phyloP scores from a whole-genome alignment of 2,888 invertebrate genomes.

The Aricia artaxerxes region DNA sequence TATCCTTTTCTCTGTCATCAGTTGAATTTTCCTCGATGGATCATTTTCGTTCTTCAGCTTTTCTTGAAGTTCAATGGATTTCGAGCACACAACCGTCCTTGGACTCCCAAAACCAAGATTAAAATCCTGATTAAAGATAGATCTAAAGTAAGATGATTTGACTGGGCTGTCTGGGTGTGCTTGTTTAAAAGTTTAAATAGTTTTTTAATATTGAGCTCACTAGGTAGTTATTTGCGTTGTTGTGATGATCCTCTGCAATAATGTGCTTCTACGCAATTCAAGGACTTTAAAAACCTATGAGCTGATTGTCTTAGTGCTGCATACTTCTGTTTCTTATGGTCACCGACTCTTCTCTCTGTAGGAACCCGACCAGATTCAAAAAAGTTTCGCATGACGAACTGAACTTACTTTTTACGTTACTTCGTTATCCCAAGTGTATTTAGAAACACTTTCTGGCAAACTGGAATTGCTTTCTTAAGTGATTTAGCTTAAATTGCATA shows the following conservation, averaged over 20 bases:
- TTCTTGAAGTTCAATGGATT: conserved; percentile 18
- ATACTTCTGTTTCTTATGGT: conserved; percentile 16
- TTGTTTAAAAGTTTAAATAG: conserved; percentile 4
- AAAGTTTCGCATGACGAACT: too few relatives aligned
- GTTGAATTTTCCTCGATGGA: conserved; percentile 4
- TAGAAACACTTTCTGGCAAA: too few relatives aligned
- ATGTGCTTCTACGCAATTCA: not conserved
- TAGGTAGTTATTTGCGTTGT: conserved; percentile 18
- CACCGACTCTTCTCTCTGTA: conserved; percentile 8
- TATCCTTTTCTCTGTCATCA: conserved; percentile 17
- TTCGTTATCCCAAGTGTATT: too few relatives aligned
- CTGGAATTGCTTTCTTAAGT: too few relatives aligned
- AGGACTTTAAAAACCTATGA: too few relatives aligned
- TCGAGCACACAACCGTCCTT: conserved; percentile 19
- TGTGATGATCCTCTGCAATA: conserved; percentile 13
- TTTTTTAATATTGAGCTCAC: conserved; percentile 28
- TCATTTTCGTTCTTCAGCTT: conserved; percentile 19
- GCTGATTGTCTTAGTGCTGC: not conserved
- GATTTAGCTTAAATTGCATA: too few relatives aligned
- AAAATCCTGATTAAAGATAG: conserved; percentile 22
- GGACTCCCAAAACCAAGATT: conserved; percentile 24
- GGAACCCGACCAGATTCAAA: conserved; percentile 16
- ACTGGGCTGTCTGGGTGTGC: conserved; percentile 25
- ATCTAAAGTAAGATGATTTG: conserved; percentile 21
- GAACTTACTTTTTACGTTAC: too few relatives aligned